Evolutionary conservation across 2,113 vertebrate genomes (phyloP).

Genomic region (Podilymbus podiceps): DNA sequence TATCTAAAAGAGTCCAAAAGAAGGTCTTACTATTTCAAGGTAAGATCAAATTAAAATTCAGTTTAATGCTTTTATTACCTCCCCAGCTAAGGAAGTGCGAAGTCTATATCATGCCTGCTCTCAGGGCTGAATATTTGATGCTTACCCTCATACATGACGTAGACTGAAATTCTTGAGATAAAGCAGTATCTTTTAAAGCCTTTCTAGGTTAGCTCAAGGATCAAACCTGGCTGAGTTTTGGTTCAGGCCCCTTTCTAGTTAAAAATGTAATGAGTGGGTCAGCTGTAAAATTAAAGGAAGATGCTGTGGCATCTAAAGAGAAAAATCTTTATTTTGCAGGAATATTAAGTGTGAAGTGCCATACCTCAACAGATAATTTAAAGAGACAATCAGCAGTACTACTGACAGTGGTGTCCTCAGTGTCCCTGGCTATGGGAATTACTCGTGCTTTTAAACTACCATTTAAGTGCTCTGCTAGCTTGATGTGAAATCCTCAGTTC

Average conservation of each 20-base stretch:
- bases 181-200: neutral
- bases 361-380: neutral
- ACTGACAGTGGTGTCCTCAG: neutral
- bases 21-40: neutral
- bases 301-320: neutral
- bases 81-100: neutral
- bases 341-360: neutral
- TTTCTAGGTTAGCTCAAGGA: neutral
- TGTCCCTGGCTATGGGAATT: neutral
- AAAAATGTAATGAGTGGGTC: neutral
- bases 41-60: neutral
- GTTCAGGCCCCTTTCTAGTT: neutral
- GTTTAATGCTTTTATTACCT: neutral
- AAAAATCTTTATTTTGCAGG: neutral
- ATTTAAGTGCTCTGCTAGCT: neutral
- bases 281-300: neutral
- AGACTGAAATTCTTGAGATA: neutral
- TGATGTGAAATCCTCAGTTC: neutral
- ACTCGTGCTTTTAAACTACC: neutral
- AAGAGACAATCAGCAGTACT: neutral
- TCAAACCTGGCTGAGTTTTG: fast-evolving
- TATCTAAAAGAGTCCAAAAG: neutral
- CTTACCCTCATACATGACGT: neutral
- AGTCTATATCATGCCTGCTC: neutral
- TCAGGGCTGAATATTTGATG: neutral